Percentiles rank a stretch among this genome's conserved stretches.
Evolutionary conservation across 2,113 vertebrate species (phyloP).

Genomic region (Furnarius figulus): DNA sequence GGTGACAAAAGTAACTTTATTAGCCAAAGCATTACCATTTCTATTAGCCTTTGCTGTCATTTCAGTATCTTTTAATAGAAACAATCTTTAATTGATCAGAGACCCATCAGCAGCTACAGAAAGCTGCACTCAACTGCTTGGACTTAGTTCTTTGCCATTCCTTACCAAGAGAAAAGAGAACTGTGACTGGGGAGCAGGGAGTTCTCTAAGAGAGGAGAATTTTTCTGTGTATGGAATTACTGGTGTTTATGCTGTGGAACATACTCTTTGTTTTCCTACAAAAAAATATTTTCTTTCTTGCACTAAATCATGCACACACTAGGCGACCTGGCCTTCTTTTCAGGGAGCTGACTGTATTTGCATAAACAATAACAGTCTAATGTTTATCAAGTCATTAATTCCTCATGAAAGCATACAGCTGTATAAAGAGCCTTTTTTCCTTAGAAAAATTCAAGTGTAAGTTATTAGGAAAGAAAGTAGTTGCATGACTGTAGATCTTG

Average conservation of each 20-base stretch:
- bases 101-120: not conserved
- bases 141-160: not conserved
- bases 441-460: constrained; percentile 1
- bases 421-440: not conserved
- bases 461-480: constrained; percentile 15
- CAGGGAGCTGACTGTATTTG: constrained; percentile 29
- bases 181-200: not conserved
- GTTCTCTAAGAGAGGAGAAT: not conserved
- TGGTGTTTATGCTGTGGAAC: not conserved
- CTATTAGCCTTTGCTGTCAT: not conserved
- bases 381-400: constrained; percentile 51
- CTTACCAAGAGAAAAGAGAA: not conserved
- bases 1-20: not conserved
- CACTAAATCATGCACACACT: not conserved
- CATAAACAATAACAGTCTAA: constrained; percentile 54
- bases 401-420: constrained; percentile 44
- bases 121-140: not conserved
- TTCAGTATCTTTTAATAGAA: not conserved
- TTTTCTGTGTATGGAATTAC: not conserved
- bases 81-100: not conserved
- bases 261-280: not conserved
- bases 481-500: not conserved
- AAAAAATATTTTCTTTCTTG: not conserved
- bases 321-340: not conserved
- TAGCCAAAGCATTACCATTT: not conserved